Evolutionary conservation across 1,140 invertebrate species (phyloP), one percentile per base, ranked within the genome.

Genomic region (Pomacea maculata): DNA sequence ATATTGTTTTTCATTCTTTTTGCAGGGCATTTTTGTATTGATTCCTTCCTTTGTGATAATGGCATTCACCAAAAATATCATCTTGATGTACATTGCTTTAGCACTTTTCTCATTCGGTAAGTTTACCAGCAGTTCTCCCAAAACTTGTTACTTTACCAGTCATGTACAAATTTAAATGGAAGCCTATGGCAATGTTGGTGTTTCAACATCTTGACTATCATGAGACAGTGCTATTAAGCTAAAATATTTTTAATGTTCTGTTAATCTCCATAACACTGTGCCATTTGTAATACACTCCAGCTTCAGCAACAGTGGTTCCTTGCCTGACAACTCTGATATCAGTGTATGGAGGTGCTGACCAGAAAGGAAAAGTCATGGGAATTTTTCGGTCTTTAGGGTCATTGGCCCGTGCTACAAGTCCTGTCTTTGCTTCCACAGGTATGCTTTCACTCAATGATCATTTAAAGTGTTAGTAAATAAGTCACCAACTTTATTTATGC

Each of bases 331-430:
- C 97, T 17, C 91, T 98, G 88, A 96, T 97, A 0, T 97, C 97
- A 11, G 93, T 94, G 80, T 95, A 95, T 91, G 96, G 97, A 45
- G 86, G 95, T 34, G 93, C 93, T 78, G 94, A 95, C 88, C 96
- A 98, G 88, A 98, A 98, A 89, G 98, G 98, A 29, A 95, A 95
- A 14, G 95, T 98, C 79, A 94, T 98, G 85, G 98, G 98, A 10
- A 96, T 97, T 83, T 97, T 99, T 88, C 92, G 98, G 84, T 99
- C 97, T 3, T 92, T 99, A 25, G 98, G 98, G 25, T 96, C 97
- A 15, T 92, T 99, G 29, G 97, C 97, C 54, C 92, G 98, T 85
- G 97, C 96, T n/a, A 89, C 97, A 61, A 98, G 98, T 29, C 98
- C 98, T 12, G 92, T 99, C 73, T 87, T 97, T n/a, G 95, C 96